Base-by-base conservation (phyloP, 2,113 vertebrate species). In the Catharus bicknelli region DNA sequence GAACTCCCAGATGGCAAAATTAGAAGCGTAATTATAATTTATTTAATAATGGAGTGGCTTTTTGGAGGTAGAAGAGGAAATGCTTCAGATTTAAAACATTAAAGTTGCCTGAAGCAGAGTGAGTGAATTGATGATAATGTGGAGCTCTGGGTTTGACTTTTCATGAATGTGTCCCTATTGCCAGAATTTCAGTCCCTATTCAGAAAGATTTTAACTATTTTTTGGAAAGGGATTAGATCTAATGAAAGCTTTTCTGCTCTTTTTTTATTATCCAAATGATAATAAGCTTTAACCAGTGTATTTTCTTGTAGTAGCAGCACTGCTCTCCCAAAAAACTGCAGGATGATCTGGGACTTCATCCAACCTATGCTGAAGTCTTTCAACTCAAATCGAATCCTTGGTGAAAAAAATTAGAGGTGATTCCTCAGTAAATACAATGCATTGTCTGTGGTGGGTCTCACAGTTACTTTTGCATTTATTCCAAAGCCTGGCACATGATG, bases 361-460 rank as follows among this genome's bases (percentile, higher is more conserved):
- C 82, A 90, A 48, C n/a, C 88, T 68, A 11, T 69, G 26, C 58
- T 91, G 75, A 96, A 91, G 21, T 77, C 84, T 68, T 93, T 94
- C 94, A 48, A 86, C 79, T 95, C 48, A 51, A 73, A 94, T 86
- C 45, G 53, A 87, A 77, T 70, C 48, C 45, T 77, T 45, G 26
- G 36, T 94, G 82, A 95, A 77, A 94, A 90, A 74, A 74, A 95
- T 70, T 21, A 70, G 74, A 94, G 30, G 29, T 75, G 90, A 94
- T 91, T 93, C 51, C 45, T 80, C 29, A 48, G 55, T 88, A 91
- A 93, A 86, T 78, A 38, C 12, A 81, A n/a, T 0, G 0, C 30
- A 11, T 57, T 86, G 9, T 80, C 43, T 76, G 30, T 79, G 74
- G 54, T 8, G 22, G 19, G 16, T 68, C 42, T 74, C 83, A 36